A percentile compares a stretch with the other conserved stretches of the same genome.
Conservation (phyloP, 2,797 vertebrate species). For the Gorsachius magnificus region DNA sequence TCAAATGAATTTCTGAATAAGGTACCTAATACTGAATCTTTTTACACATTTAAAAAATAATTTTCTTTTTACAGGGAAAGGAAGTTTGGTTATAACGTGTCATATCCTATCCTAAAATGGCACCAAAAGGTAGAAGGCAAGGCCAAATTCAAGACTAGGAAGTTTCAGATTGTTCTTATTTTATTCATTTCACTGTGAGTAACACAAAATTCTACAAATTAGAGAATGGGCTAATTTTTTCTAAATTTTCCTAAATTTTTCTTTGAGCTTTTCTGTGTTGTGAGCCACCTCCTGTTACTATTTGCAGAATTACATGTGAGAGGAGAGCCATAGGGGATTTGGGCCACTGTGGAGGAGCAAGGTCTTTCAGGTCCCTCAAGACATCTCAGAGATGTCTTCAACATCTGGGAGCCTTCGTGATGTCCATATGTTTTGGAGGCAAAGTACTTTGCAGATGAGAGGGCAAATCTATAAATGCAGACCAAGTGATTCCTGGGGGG, state of each 20-base stretch:
- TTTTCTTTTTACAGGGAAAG: not conserved
- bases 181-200: not conserved
- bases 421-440: not conserved
- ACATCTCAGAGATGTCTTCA: not conserved
- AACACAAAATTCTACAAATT: not conserved
- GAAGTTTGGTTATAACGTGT: not conserved
- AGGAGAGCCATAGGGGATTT: not conserved
- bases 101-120: not conserved
- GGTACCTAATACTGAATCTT: not conserved
- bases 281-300: not conserved
- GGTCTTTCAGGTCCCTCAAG: not conserved
- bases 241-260: not conserved
- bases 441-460: not conserved
- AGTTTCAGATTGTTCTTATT: not conserved
- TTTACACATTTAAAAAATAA: not conserved
- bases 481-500: not conserved
- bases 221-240: not conserved
- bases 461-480: not conserved
- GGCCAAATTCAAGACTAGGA: not conserved
- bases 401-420: accelerated
- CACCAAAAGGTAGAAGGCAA: not conserved
- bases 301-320: not conserved
- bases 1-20: not conserved
- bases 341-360: not conserved
- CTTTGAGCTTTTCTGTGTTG: not conserved